Evolutionary conservation across 2,888 invertebrate genomes (phyloP).

Genomic region (Eueremaeus valkanovi): DNA sequence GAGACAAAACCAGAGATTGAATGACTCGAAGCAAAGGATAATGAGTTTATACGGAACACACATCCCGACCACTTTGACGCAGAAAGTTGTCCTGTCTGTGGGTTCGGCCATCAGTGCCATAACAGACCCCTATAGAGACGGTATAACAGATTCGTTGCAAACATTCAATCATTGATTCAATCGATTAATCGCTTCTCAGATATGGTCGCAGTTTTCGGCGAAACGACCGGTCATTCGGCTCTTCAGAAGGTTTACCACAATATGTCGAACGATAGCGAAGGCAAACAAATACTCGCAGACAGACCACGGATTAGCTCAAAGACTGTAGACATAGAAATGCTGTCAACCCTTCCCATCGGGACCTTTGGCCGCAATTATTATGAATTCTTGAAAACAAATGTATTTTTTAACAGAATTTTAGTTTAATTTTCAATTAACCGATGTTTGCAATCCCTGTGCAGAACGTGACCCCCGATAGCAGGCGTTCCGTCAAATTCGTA

Average conservation of each 20-base stretch:
- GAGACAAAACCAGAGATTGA: neutral
- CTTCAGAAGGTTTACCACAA: constrained; percentile 66
- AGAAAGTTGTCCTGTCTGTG: constrained; percentile 70
- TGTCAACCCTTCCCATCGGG: constrained; percentile 68
- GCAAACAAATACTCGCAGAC: constrained; percentile 65
- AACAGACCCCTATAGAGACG: constrained; percentile 68
- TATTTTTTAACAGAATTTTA: too few species aligned
- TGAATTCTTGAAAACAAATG: constrained; percentile 74
- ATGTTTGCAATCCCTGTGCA: constrained; percentile 51
- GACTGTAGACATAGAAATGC: constrained; percentile 68
- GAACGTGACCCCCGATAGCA: constrained; percentile 87
- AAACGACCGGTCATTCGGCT: constrained; percentile 73
- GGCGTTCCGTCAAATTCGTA: constrained; percentile 84
- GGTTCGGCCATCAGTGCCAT: constrained; percentile 83
- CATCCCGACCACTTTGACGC: constrained; percentile 59
- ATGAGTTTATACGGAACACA: constrained; percentile 50
- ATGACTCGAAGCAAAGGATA: neutral
- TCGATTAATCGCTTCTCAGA: constrained; percentile 61
- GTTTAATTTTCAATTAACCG: constrained; percentile 1
- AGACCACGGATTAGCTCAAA: constrained; percentile 80
- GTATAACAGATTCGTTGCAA: constrained; percentile 49
- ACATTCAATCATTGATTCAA: neutral
- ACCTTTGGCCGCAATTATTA: constrained; percentile 82
- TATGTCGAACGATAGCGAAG: constrained; percentile 75
- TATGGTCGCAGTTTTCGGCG: constrained; percentile 91